Evolutionary conservation across 2,797 vertebrate genomes (phyloP).

Genomic region (Hydrolagus colliei): DNA sequence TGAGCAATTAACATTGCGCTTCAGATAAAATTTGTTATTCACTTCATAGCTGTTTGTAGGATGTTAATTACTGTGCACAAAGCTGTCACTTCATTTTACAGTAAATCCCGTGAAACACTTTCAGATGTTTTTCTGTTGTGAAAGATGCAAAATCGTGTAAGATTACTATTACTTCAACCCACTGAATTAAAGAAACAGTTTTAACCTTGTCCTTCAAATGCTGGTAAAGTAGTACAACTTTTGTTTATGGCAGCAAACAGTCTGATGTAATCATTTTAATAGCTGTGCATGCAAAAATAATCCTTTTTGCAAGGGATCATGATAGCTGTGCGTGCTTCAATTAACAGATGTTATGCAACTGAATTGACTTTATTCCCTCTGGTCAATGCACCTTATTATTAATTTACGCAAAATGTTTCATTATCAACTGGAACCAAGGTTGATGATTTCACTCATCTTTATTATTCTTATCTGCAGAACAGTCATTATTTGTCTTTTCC

Average conservation of each 20-base stretch:
- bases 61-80: too few relatives aligned
- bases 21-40: background rate
- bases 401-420: conserved; percentile 7
- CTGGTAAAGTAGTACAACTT: background rate
- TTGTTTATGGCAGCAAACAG: background rate
- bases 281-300: conserved; percentile 22
- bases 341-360: conserved; percentile 1
- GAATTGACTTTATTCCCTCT: background rate
- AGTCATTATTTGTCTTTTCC: conserved; percentile 15
- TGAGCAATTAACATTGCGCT: too few relatives aligned
- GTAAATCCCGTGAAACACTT: conserved; percentile 14
- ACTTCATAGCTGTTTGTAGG: background rate
- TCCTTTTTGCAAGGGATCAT: background rate
- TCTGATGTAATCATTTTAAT: conserved; percentile 14
- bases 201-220: too few relatives aligned
- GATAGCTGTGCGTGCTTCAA: background rate
- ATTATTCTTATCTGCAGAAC: background rate
- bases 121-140: background rate
- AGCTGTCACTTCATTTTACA: background rate
- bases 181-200: too few relatives aligned
- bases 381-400: conserved; percentile 5
- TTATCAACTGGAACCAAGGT: background rate
- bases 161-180: too few relatives aligned
- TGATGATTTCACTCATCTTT: background rate
- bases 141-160: too few relatives aligned